Evolutionary conservation across 2,888 invertebrate species (phyloP).

Genomic region (Pandemis heparana): DNA sequence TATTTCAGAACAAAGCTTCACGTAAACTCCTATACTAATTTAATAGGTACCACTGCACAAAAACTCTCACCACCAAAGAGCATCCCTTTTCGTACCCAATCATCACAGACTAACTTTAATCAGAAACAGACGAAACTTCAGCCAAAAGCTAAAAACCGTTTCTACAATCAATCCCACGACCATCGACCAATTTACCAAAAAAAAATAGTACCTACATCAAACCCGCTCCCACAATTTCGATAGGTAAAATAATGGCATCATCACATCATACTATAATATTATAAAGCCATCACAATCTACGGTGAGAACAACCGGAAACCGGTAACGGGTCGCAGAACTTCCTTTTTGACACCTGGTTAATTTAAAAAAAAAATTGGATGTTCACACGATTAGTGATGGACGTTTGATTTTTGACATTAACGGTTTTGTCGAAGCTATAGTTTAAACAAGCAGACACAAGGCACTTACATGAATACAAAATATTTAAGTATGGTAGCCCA

Average conservation of each 20-base stretch:
- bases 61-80: no score
- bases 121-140: no score
- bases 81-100: no score
- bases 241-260: conserved; percentile 50
- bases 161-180: conserved; percentile 21
- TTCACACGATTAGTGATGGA: conserved; percentile 29
- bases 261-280: conserved; percentile 44
- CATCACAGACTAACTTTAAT: no score
- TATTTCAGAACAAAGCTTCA: no score
- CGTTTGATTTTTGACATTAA: conserved; percentile 8
- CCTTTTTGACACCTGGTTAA: conserved; percentile 54
- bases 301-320: conserved; percentile 55
- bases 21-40: no score
- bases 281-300: conserved; percentile 59
- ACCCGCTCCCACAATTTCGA: conserved; percentile 49
- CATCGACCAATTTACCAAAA: conserved; percentile 10
- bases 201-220: conserved; percentile 35
- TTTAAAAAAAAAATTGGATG: conserved; percentile 44
- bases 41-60: no score
- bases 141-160: not conserved
- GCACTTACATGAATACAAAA: no score
- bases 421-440: not conserved
- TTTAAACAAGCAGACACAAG: no score
- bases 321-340: conserved; percentile 56
- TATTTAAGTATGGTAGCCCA: no score